Base-by-base conservation (phyloP, 2,113 vertebrate genomes). In the Podarcis raffonei region DNA sequence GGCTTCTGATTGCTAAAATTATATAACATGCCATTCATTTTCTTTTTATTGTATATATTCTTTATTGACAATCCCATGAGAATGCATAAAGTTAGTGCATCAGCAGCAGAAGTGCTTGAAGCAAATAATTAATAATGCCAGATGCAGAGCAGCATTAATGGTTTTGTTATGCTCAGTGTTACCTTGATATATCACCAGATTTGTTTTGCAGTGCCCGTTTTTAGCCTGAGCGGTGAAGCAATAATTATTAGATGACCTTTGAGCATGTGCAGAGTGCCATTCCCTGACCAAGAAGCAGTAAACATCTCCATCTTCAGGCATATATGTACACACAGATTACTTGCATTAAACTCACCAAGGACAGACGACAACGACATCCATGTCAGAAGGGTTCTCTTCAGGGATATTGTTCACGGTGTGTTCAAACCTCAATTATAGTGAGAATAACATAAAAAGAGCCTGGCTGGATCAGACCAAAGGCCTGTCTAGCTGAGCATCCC, bases 1-100 rank as follows among this genome's bases (percentile, higher is more conserved):
- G 81, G 80, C 23, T 90, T 90, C 39, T 82, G 48, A 91, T 86
- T 85, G 89, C 77, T 92, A 0, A 85, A 75, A 87, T 91, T 88
- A 65, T 39, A 59, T 90, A 66, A 83, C n/a, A 79, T 5, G 23
- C 3, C 1, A 18, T 87, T 89, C 30, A 39, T 89, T 93, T 8
- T n/a, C 92, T 93, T 23, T 4, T 81, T 11, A 65, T 86, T 72
- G 8, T 72, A 9, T 83, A 91, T 90, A 84, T n/a, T 78, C 39
- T 11, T 62, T 69, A 85, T 0, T 80, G 69, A 48, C 15, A 32
- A 25, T 35, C 68, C 35, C 72, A 39, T 48, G 57, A 59, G 83
- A 85, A 32, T 48, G n/a, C 15, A 42, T 30, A 81, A 89, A 85
- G 76, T 12, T 37, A 18, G 32, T 18, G 35, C 59, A 84, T n/a